Percentiles rank a stretch among this genome's conserved stretches.
phyloP scores from a whole-genome alignment of 2,888 invertebrate species.

The Cantharis nigra region DNA sequence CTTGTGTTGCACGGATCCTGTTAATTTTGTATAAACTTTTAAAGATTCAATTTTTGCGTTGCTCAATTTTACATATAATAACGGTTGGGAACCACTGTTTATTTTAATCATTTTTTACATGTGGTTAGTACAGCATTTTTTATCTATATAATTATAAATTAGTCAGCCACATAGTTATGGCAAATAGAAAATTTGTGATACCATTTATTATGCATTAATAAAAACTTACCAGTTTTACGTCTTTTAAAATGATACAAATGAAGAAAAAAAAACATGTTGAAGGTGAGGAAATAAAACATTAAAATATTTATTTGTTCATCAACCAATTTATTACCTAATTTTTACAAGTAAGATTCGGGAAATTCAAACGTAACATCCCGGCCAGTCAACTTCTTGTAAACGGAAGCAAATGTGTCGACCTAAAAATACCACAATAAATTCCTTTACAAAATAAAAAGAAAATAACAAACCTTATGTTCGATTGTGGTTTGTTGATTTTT shows the following conservation, averaged over 20 bases:
- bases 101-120: background rate
- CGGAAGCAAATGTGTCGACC: conserved; percentile 97
- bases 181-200: background rate
- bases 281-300: background rate
- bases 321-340: background rate
- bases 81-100: background rate
- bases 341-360: conserved; percentile 95
- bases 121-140: background rate
- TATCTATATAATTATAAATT: background rate
- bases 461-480: conserved; percentile 90
- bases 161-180: background rate
- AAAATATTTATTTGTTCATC: background rate
- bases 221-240: background rate
- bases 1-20: background rate
- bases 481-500: conserved; percentile 98
- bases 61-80: background rate
- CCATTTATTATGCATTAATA: background rate
- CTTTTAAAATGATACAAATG: too few relatives aligned
- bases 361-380: conserved; percentile 99
- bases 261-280: too few relatives aligned
- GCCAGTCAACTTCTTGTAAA: conserved; percentile 98
- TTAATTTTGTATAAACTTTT: background rate
- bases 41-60: background rate
- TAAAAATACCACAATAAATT: conserved; percentile 57
- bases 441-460: conserved; percentile 3